Evolutionary conservation across 2,888 invertebrate species (phyloP), one percentile per base, ranked within the genome.

Genomic region (Tenthredo notha): DNA sequence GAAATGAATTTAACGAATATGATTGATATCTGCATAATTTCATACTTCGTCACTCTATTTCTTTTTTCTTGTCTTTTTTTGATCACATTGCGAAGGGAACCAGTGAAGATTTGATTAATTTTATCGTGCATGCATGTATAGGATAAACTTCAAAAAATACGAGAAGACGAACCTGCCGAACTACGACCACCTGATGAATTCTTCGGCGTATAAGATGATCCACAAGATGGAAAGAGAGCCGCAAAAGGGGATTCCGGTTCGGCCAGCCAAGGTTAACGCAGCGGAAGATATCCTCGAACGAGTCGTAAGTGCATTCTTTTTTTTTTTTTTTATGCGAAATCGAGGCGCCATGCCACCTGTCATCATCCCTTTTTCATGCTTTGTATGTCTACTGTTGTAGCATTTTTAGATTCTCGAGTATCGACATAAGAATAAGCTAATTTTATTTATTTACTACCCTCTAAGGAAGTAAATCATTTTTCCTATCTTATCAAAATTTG

Each of bases 91-190:
- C n/a, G n/a, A n/a, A 54, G 18, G 18, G 3, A 54, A 54, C 6
- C 7, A 6, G 54, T 54, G n/a, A 54, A 7, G n/a, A 54, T 54
- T 54, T 1, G 18, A 6, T 54, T 54, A 54, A 54, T 54, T 54
- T 74, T 15, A 74, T 74, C 47, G 29, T 33, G 4, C 25, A 15
- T 40, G 2, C 9, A 10, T 47, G 84, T 70, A 78, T 94, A 98
- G 98, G 92, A 97, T 98, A 85, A 98, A 98, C 95, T 98, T 98
- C 93, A 96, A 97, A 95, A 98, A 98, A 93, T 98, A 97, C 94
- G 97, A 97, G 92, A 97, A 97, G 90, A 92, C 90, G 50, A 89
- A 89, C 84, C 96, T 97, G 86, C 96, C 96, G 80, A 96, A 95
- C 86, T 94, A 97, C 90, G 96, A 96, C 89, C 96, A 97, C 92